Base-by-base conservation (phyloP, 2,888 invertebrate species). In the Calameuta pallipes region DNA sequence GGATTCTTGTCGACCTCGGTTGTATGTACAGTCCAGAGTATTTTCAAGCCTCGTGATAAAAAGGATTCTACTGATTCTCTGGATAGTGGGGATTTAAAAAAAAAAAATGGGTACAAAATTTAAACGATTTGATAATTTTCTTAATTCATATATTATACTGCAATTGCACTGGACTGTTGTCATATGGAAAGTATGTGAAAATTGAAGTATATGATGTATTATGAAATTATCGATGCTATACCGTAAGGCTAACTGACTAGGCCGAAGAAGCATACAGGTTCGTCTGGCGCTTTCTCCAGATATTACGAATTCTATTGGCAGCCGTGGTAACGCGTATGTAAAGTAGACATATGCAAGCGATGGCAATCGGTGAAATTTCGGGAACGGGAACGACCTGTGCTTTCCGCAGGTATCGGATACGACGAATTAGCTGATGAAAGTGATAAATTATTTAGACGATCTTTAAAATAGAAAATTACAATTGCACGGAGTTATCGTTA, bases 261-360 rank as follows among this genome's bases (percentile, higher is more conserved):
- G 15, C 23, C 9, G 56, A 23, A 56, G 56, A 56, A 56, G 56
- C 23, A 2, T 56, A 23, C 56, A 15, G 2, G 56, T 23, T 23
- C 23, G 56, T 56, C 12, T 23, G 71, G 71, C 71, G 82, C 83
- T 83, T 83, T 83, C 83, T 83, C 83, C 82, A 69, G 81, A 71
- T 79, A 81, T 80, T 73, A 83, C 80, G 77, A 80, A 83, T 83
- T 82, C 82, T 82, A 82, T 77, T 77, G 79, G 69, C 70, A 36
- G 75, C 69, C 56, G 56, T 56, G 23, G 56, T 56, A 56, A 56
- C 56, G 56, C 9, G 56, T 56, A 56, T 56, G 56, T 56, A 56
- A 56, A 56, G 9, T 56, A 56, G 23, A 56, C 56, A 56, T 9
- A 56, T 56, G 56, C 56, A 56, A 56, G 56, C 23, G 56, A 6